Evolutionary conservation across 2,888 invertebrate species (phyloP), one percentile per base, ranked within the genome.

Genomic region (Eristalis pertinax): DNA sequence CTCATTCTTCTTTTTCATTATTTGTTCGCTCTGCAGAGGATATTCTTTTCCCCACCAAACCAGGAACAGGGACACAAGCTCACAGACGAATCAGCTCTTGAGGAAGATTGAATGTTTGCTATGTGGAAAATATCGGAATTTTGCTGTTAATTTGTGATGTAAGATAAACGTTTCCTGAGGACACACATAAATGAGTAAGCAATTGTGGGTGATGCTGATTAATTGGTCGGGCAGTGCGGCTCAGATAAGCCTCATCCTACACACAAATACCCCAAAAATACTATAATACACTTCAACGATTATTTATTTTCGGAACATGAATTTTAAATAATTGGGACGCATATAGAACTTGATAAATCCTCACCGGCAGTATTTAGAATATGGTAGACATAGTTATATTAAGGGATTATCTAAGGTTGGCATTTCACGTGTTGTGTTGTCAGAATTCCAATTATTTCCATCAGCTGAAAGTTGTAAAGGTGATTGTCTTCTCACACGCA

Each of bases 61-160:
- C 32, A 7, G 43, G 19, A 19, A 8, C 50, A 19, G 50, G 50
- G 19, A 50, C n/a, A 50, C 50, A 50, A 19, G 19, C 50, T 5
- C 8, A 8, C 50, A 19, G 19, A 65, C 41, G 56, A 72, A 38
- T 38, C 10, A n/a, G 56, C 74, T 41, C 74, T 78, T 74, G 78
- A 78, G 41, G 76, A 80, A 74, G 82, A 86, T 86, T 86, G 82
- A 86, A 82, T 86, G 62, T 78, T 78, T 82, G 69, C 69, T 69
- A 70, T 86, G 63, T 67, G 74, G 62, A 74, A 79, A 75, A 56
- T 68, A 79, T 87, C 75, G n/a, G 70, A 87, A 29, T 78, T 78
- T 82, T 72, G 75, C 67, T 83, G 83, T 83, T 87, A 87, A 87
- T 87, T 87, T 83, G 86, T 60, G 70, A 75, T 79, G 86, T 70